phyloP scores from a whole-genome alignment of 2,888 invertebrate genomes.

The Lordiphosa fenestrarum region DNA sequence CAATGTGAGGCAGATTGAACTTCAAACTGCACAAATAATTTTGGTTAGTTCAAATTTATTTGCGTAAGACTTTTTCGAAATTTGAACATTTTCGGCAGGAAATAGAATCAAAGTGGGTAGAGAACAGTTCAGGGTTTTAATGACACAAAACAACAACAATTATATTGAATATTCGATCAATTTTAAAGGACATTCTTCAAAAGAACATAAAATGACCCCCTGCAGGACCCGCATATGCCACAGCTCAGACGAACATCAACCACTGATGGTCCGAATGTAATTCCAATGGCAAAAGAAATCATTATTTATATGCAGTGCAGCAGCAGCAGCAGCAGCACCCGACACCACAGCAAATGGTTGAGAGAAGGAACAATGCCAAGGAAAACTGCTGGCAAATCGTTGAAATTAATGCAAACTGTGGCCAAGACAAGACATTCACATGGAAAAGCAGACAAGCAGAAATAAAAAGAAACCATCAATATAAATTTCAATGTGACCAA shows the following conservation, averaged over 20 bases:
- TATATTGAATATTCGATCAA: no score
- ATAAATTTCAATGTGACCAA: constrained; percentile 65
- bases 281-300: constrained; percentile 57
- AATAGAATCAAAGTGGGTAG: no score
- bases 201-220: no score
- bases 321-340: constrained; percentile 7
- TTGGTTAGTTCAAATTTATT: no score
- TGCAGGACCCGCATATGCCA: no score
- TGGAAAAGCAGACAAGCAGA: constrained; percentile 16
- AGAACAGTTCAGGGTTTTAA: no score
- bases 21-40: neutral
- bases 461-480: constrained; percentile 55
- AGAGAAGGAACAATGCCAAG: constrained; percentile 4
- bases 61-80: no score
- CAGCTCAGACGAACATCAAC: no score
- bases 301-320: constrained; percentile 61
- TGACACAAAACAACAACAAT: no score
- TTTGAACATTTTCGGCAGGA: no score
- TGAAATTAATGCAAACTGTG: constrained; percentile 65
- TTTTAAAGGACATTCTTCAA: no score
- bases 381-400: constrained; percentile 19
- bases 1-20: neutral
- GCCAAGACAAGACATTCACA: constrained; percentile 43
- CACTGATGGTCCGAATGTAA: constrained; percentile 20
- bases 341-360: neutral